Evolutionary conservation across 2,113 vertebrate genomes (phyloP).

Genomic region (Saguinus imperator): DNA sequence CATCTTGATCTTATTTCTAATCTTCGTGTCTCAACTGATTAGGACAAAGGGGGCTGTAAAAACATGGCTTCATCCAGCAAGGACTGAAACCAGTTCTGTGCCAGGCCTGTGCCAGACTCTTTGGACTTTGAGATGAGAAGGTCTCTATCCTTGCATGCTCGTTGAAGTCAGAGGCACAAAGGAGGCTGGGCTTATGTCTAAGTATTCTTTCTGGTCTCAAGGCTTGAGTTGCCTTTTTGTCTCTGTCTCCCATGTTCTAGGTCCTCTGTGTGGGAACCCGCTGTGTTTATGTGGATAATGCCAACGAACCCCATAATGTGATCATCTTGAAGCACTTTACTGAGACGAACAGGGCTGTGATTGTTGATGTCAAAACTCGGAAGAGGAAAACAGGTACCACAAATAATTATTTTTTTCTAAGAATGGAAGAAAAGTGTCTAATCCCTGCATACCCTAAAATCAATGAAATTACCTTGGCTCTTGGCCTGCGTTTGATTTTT

Average conservation of each 20-base stretch:
- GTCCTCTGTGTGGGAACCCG: slow-evolving; percentile 96
- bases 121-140: background rate
- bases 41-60: background rate
- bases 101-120: background rate
- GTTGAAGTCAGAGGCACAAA: background rate
- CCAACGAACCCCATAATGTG: slow-evolving; percentile 95
- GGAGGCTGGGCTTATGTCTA: background rate
- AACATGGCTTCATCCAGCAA: background rate
- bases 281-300: slow-evolving; percentile 96
- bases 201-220: background rate
- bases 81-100: background rate
- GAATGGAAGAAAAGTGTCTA: background rate
- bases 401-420: slow-evolving; percentile 49
- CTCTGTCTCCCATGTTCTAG: slow-evolving; percentile 76
- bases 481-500: background rate
- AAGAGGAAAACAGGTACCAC: slow-evolving; percentile 95
- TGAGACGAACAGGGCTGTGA: slow-evolving; percentile 96
- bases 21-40: background rate
- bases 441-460: background rate
- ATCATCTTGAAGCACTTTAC: slow-evolving; percentile 98
- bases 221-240: background rate
- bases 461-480: background rate
- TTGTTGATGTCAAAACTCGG: slow-evolving; percentile 95
- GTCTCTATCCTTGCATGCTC: background rate
- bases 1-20: background rate